Base-by-base conservation (phyloP, 1,140 invertebrate species). In the Caenorhabditis inopinata region DNA sequence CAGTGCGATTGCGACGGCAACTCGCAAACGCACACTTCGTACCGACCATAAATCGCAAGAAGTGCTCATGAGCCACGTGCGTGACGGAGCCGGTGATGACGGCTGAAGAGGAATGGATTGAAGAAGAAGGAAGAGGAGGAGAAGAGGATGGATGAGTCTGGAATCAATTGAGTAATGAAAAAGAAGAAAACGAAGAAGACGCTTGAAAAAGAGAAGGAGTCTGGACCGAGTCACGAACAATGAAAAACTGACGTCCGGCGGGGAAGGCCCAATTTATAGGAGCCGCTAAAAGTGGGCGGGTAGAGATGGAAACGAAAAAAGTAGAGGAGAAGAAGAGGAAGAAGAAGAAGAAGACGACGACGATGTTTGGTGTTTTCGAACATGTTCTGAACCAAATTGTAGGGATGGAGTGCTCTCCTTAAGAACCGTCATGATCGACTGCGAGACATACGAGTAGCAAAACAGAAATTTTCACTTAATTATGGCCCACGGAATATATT, bases 1-100 rank as follows among this genome's bases (percentile, higher is more conserved):
- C 35, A 88, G 76, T 49, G 84, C 86, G 46, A 89, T 76, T 21
- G 83, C 45, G 18, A 89, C 16, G 2, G 83, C 86, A n/a, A 87
- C 83, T 14, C 83, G 77, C 51, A 87, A 68, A 25, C 86, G 87
- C 47, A 82, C 25, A 32, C 76, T 82, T 25, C 75, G 47, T 58
- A 76, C 73, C 46, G 86, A 85, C 86, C 86, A 87, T n/a, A 87
- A 68, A 38, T 38, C 32, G 18, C 32, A 68, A 38, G 32, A 38
- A 38, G 58, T 38, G 58, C 58, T 68, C 58, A 68, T 68, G 58
- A 68, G 58, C 58, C 32, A 38, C 32, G 32, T 21, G 32, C 1
- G 53, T 38, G 32, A 42, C 32, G 58, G 58, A 42, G 58, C 32
- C 32, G 25, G 27, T 14, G 25, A 16, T 9, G 25, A 21, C n/a